A percentile compares a stretch with the other conserved stretches of the same genome.
phyloP scores from a whole-genome alignment of 1,140 invertebrate species.

The Pseudachorutes palmiensis region DNA sequence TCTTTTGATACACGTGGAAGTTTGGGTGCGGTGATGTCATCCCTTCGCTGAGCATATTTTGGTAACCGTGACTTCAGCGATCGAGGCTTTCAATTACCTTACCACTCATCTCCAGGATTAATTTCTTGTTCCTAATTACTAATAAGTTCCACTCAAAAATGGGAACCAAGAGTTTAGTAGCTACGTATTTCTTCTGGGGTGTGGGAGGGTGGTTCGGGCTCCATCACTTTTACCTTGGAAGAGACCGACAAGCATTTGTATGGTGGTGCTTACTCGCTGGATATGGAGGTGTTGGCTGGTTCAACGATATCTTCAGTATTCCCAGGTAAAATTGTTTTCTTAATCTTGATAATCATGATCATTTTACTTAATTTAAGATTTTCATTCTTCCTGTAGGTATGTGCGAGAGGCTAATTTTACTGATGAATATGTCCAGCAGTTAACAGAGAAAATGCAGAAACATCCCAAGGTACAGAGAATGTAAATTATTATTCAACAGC shows the following conservation, averaged over 20 bases:
- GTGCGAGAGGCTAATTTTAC: slow-evolving; percentile 79
- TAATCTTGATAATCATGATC: neutral
- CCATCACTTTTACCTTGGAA: slow-evolving; percentile 81
- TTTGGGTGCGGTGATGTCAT: too few species aligned
- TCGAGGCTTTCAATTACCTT: too few species aligned
- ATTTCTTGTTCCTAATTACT: neutral
- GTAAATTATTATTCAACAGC: too few species aligned
- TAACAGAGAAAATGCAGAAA: slow-evolving; percentile 54
- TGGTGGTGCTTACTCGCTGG: slow-evolving; percentile 73
- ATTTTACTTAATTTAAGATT: neutral
- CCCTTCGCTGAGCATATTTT: too few species aligned
- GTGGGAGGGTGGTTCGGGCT: slow-evolving; percentile 76
- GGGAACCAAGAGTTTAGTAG: slow-evolving; percentile 54
- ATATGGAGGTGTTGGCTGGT: slow-evolving; percentile 74
- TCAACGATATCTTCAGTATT: slow-evolving; percentile 75
- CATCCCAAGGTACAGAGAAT: slow-evolving; percentile 55
- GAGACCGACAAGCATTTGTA: slow-evolving; percentile 83
- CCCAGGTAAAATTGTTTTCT: slow-evolving; percentile 46
- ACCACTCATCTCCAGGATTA: too few species aligned
- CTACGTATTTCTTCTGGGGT: slow-evolving; percentile 75
- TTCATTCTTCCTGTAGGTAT: slow-evolving; percentile 48
- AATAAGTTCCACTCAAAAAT: neutral
- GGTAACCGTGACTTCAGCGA: too few species aligned
- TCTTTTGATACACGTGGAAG: too few species aligned
- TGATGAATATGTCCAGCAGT: slow-evolving; percentile 56